Evolutionary conservation across 2,797 vertebrate species (phyloP), one percentile per base, ranked within the genome.

Genomic region (Scyliorhinus canicula): DNA sequence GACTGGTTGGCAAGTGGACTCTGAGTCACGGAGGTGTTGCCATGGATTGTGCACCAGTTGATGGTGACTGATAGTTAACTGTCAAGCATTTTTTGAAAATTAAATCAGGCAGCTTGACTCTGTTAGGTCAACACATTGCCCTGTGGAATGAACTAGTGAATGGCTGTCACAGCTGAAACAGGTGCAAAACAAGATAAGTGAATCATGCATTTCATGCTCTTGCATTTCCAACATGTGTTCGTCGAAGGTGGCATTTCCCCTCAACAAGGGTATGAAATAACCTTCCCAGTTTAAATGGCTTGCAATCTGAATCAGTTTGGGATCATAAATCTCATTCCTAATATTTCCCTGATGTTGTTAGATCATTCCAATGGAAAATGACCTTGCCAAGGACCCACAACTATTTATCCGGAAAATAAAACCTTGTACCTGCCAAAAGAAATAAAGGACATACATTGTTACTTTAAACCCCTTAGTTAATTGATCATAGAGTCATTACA

Each of bases 381-480:
- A 40, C 21, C 9, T n/a, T 28, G 40, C 19, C 60, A 63, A n/a
- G 24, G 19, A 44, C 88, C 88, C 88, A 91, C 44, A 65, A 44
- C 44, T 88, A 88, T n/a, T 88, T 44, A 90, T 65, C 21, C 5
- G 26, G n/a, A 65, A n/a, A 91, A 91, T 91, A 44, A 91, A 28
- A 63, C n/a, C 21, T 91, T 44, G 21, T 55, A 57, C 85, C 31
- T 88, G 52, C 85, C 85, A 88, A 57, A 88, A 31, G 31, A 6
- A 63, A 79, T 24, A 24, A 79, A 79, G 19, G n/a, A 5, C 77
- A 44, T 14, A 44, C 44, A 44, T 19, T 40, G 60, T 63, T 40
- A 35, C 63, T 91, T 91, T 63, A 91, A 91, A 63, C 21, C 24
- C 60, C 21, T 91, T 91, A 21, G 88, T 91, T 40, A 91, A 63